Conservation (phyloP, 1,140 invertebrate species). For the Vanessa atalanta region DNA sequence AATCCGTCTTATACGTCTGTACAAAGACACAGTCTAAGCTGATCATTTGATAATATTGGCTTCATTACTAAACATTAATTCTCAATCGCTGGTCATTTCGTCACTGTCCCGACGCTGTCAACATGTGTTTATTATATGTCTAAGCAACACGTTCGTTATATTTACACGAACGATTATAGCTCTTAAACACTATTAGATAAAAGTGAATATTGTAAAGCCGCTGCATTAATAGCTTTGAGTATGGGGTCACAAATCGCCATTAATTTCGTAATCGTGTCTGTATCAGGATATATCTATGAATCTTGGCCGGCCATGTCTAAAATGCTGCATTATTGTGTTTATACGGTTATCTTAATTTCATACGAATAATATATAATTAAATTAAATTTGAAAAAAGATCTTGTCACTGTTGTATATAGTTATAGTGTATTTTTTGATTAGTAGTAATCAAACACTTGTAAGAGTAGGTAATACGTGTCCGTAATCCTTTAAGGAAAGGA, state of each 20-base stretch:
- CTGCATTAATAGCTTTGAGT: slow-evolving; percentile 11
- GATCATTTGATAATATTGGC: slow-evolving; percentile 1
- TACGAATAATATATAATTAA: no score
- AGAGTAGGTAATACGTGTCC: no score
- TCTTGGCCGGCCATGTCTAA: slow-evolving; percentile 15
- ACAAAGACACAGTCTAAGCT: no score
- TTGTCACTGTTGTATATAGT: no score
- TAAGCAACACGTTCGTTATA: background rate
- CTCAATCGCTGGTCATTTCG: slow-evolving; percentile 25
- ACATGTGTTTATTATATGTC: slow-evolving; percentile 30
- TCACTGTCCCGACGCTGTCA: slow-evolving; percentile 20
- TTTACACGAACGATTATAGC: slow-evolving; percentile 10
- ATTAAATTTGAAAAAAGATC: no score
- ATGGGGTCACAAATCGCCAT: slow-evolving; percentile 27
- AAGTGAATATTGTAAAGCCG: background rate
- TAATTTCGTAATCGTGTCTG: slow-evolving; percentile 25
- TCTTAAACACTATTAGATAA: background rate
- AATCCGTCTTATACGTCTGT: no score
- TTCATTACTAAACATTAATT: slow-evolving; percentile 24
- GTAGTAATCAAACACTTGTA: no score
- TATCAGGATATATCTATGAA: slow-evolving; percentile 11
- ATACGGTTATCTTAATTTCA: background rate
- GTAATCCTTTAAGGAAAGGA: no score
- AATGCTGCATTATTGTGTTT: background rate
- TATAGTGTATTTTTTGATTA: no score